Conservation (phyloP, 2,888 invertebrate genomes). For the Cerastis rubricosa region DNA sequence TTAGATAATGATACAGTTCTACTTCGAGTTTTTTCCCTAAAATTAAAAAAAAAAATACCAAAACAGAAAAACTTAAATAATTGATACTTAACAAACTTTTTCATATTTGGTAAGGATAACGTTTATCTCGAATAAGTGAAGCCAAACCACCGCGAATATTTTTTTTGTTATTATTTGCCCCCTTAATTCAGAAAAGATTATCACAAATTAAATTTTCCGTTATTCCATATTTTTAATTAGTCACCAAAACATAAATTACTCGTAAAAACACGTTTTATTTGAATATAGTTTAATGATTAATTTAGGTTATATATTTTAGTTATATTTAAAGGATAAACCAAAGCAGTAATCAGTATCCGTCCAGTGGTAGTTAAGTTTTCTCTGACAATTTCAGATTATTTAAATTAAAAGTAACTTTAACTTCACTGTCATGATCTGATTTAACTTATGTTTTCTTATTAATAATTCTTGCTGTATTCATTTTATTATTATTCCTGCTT, state of each 20-base stretch:
- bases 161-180: conserved; percentile 13
- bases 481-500: conserved; percentile 5
- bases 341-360: conserved; percentile 91
- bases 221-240: conserved; percentile 2
- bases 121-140: conserved; percentile 68
- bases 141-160: conserved; percentile 75
- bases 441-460: conserved; percentile 70
- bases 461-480: conserved; percentile 46
- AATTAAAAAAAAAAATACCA: no score
- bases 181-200: not conserved
- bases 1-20: not conserved
- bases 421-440: conserved; percentile 74
- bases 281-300: conserved; percentile 54
- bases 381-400: conserved; percentile 62
- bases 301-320: conserved; percentile 54
- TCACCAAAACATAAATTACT: conserved; percentile 3
- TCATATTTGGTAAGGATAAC: conserved; percentile 44
- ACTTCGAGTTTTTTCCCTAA: not conserved
- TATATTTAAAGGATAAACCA: conserved; percentile 82
- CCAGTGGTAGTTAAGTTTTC: conserved; percentile 87
- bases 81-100: not conserved
- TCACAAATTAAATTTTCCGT: not conserved
- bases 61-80: not conserved
- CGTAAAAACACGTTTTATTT: conserved; percentile 8
- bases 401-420: conserved; percentile 51